Conservation (phyloP, 2,113 vertebrate genomes). For the sheep (Ovis aries) region ARS-UI_Ramb_v3.0 NC_056073.1:37801501-37802000, state of each 20-base stretch:
- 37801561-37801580: background rate
- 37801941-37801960: background rate
- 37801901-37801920: background rate
- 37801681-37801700: background rate
- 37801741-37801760: background rate
- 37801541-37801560: background rate
- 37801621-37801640: background rate
- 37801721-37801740: background rate
- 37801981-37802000: background rate
- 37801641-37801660: background rate
- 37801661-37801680: too few relatives aligned
- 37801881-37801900: background rate
- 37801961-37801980: background rate
- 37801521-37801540: slow-evolving; percentile 24
- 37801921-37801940: background rate
- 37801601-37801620: background rate
- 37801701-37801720: background rate
- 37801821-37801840: background rate
- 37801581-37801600: background rate
- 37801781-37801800: background rate
- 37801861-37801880: background rate
- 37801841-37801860: background rate
- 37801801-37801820: background rate
- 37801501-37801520: slow-evolving; percentile 17
- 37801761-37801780: background rate